phyloP scores from a whole-genome alignment of 2,888 invertebrate genomes.

The Carcina quercana region DNA sequence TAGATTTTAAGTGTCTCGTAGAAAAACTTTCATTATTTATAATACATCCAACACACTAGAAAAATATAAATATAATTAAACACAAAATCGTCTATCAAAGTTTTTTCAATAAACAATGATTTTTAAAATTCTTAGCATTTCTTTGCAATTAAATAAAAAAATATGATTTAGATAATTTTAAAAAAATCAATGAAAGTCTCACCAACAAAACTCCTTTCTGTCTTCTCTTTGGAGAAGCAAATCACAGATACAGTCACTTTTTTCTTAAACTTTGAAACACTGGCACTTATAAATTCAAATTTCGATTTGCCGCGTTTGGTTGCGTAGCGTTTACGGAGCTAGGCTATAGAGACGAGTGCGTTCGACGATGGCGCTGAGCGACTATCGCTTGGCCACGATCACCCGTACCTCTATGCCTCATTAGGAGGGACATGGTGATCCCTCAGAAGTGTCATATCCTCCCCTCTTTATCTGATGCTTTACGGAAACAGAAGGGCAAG shows the following conservation, averaged over 20 bases:
- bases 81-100: too few species aligned
- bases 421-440: conserved; percentile 34
- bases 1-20: too few species aligned
- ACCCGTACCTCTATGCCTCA: conserved; percentile 55
- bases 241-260: conserved; percentile 21
- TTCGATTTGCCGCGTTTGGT: conserved; percentile 23
- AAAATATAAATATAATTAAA: too few species aligned
- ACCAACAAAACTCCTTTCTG: conserved; percentile 30
- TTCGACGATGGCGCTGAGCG: conserved; percentile 41
- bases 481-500: conserved; percentile 18
- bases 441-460: conserved; percentile 23
- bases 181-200: conserved; percentile 20
- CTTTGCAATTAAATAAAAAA: too few species aligned
- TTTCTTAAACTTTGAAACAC: conserved; percentile 32
- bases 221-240: conserved; percentile 17
- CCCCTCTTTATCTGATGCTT: conserved; percentile 24
- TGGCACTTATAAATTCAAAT: conserved; percentile 32
- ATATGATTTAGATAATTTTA: too few species aligned
- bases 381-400: conserved; percentile 39
- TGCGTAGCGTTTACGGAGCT: conserved; percentile 27
- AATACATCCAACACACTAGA: too few species aligned
- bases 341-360: conserved; percentile 38
- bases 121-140: too few species aligned
- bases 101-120: too few species aligned
- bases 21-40: too few species aligned